Evolutionary conservation across 2,797 vertebrate species (phyloP), one percentile per base, ranked within the genome.

Genomic region (Lerista edwardsae): DNA sequence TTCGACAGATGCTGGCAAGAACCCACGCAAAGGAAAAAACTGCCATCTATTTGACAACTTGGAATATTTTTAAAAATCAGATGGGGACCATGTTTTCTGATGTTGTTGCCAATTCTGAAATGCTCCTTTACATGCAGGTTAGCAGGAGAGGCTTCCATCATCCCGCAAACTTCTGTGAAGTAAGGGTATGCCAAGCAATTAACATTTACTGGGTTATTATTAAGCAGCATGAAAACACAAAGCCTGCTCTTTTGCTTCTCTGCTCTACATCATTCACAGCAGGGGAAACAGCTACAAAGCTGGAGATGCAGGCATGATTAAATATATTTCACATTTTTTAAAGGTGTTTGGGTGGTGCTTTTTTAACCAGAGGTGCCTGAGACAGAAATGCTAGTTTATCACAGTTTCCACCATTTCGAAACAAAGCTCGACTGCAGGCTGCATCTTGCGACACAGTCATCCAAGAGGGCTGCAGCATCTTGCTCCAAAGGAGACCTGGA

Each of bases 31-130:
- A 59, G 29, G 51, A 68, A 51, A 36, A 36, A 83, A 36, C 23
- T 67, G n/a, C 29, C 51, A 10, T 67, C 55, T 75, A 61, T 83
- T 83, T 83, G 75, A 74, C 85, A 74, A 74, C 69, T 65, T 21
- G 14, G 19, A 83, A 64, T 78, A 67, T 79, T 74, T 77, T 82
- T 83, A 59, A 67, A 62, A 86, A 78, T 68, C 69, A 78, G 51
- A 68, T 73, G 59, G 67, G 17, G 29, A 31, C 29, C 21, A 77
- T 65, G 19, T 55, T 59, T 86, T 57, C 71, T 34, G 23, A 57
- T 41, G 47, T 55, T 80, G 79, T 74, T 39, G 51, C 39, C 80
- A 83, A 80, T 47, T 79, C 36, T 67, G 23, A 82, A 82, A 34
- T 44, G 57, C 29, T 78, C 34, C 57, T 68, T 67, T 14, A 39